These are phyloP conservation scores for Nothobranchius kuhntae DNA, from an alignment of 2,113 vertebrate species.

Conservation along the genomic window DNA sequence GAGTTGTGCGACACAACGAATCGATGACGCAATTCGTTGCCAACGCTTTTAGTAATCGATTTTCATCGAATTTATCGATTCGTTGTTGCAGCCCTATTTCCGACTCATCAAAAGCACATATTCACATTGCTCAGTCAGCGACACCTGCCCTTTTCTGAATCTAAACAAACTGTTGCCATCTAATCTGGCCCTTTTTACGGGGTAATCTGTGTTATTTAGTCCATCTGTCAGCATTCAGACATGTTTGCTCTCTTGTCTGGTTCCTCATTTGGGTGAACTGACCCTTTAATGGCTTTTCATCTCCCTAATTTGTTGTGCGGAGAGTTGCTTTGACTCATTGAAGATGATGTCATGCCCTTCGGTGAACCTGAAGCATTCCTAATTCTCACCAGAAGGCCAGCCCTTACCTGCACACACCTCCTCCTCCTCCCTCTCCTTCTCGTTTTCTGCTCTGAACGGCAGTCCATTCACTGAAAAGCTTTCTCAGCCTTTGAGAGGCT, in stretches of 20 bases:
- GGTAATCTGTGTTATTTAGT: constrained; percentile 5
- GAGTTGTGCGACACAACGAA: no score
- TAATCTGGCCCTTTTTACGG: not conserved
- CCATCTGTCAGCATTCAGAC: not conserved
- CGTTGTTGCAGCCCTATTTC: no score
- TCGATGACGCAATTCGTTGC: no score
- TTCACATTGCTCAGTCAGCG: not conserved
- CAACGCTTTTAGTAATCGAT: no score
- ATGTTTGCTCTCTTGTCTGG: not conserved
- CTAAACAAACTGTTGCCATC: not conserved
- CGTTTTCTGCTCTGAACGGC: constrained; percentile 15
- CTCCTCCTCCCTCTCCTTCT: not conserved
- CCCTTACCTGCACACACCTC: constrained; percentile 24
- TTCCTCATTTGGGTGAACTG: constrained; percentile 15
- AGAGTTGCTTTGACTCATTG: constrained; percentile 22
- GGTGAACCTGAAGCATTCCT: constrained; percentile 20
- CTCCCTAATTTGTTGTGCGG: constrained; percentile 16
- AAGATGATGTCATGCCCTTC: constrained; percentile 15
- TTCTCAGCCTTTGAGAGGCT: constrained; percentile 39
- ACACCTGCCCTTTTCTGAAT: not conserved
- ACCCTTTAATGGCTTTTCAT: constrained; percentile 13
- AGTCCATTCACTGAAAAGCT: constrained; percentile 31
- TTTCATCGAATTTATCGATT: no score
- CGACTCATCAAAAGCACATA: no score
- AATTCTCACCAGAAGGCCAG: not conserved